Evolutionary conservation across 2,797 vertebrate genomes (phyloP).

Genomic region (Falco columbarius): DNA sequence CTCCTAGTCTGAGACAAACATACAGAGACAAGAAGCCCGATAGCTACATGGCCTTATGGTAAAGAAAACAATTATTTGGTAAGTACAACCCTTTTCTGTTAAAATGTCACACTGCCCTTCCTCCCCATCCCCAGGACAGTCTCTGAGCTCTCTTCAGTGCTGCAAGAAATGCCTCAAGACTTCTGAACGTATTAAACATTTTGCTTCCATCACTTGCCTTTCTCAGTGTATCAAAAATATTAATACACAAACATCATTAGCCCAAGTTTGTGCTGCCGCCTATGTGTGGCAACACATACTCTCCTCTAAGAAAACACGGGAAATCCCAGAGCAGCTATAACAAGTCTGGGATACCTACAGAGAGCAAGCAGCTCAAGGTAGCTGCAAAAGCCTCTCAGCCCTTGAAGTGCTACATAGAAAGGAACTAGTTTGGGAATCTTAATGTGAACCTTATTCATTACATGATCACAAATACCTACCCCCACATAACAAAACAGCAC

Average conservation of each 20-base stretch:
- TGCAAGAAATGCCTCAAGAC: not conserved
- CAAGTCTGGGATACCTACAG: not conserved
- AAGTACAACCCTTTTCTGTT: accelerated
- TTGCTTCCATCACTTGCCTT: not conserved
- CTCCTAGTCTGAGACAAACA: not conserved
- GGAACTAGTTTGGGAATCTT: not conserved
- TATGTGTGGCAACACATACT: not conserved
- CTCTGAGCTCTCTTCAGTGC: not conserved
- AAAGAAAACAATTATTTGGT: not conserved
- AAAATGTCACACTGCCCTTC: not conserved
- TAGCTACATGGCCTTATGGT: accelerated
- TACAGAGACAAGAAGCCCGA: accelerated
- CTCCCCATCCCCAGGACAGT: not conserved
- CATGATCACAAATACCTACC: not conserved
- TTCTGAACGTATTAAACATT: not conserved
- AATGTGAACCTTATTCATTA: not conserved
- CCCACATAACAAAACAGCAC: not conserved
- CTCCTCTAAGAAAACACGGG: not conserved
- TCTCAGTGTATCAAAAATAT: not conserved
- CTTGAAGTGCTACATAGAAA: not conserved
- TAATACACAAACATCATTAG: not conserved
- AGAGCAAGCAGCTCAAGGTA: not conserved
- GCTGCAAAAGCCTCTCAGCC: not conserved
- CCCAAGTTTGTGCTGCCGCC: not conserved
- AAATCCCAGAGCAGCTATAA: not conserved